Evolutionary conservation across 2,888 invertebrate genomes (phyloP).

Genomic region (Ephialtes manifestator): DNA sequence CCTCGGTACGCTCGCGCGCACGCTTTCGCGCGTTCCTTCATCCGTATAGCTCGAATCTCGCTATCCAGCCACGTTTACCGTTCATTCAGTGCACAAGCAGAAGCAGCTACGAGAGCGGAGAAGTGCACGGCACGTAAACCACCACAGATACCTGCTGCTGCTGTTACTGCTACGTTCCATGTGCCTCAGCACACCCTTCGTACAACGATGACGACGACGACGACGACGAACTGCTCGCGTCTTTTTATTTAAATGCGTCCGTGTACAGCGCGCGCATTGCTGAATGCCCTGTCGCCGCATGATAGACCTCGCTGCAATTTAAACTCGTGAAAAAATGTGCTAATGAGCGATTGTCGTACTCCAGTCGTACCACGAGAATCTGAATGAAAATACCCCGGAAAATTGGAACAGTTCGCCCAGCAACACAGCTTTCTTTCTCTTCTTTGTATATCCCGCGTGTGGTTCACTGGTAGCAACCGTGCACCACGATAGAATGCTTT

Average conservation of each 20-base stretch:
- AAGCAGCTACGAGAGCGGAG: background rate
- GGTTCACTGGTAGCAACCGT: no score
- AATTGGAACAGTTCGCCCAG: constrained; percentile 74
- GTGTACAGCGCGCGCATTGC: constrained; percentile 68
- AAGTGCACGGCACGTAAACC: constrained; percentile 33
- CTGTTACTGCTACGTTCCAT: constrained; percentile 62
- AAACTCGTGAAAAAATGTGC: constrained; percentile 82
- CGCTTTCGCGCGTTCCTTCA: constrained; percentile 63
- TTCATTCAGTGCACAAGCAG: constrained; percentile 37
- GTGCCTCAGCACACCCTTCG: no score
- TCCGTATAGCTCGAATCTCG: constrained; percentile 54
- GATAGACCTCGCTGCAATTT: constrained; percentile 77
- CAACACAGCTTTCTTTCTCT: constrained; percentile 26
- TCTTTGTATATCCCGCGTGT: background rate
- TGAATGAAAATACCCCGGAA: constrained; percentile 79
- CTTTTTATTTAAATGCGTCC: constrained; percentile 82
- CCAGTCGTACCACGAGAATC: constrained; percentile 75
- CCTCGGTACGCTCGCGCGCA: constrained; percentile 72
- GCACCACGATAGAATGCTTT: no score
- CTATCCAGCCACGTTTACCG: constrained; percentile 51
- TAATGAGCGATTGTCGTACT: constrained; percentile 85
- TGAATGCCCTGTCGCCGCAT: constrained; percentile 76
- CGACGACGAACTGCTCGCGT: constrained; percentile 69
- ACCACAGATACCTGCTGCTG: constrained; percentile 50
- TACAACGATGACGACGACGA: no score